Evolutionary conservation across 2,113 vertebrate species (phyloP), one percentile per base, ranked within the genome.

Genomic region (Tamias sibiricus): DNA sequence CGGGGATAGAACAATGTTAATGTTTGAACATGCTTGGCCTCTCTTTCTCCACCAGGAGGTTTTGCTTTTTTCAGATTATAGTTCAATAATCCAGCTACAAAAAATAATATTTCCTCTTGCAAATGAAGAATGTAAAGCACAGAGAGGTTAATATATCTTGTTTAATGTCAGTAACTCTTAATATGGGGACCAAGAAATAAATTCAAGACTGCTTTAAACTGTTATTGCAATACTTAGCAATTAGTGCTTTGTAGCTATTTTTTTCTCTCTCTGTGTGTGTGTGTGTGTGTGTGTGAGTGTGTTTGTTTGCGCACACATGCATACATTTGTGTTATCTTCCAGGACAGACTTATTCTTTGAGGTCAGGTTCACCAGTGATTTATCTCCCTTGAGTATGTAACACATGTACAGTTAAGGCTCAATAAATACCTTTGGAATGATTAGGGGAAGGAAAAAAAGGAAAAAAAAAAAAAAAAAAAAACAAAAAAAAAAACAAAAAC

Each of bases 381-480:
- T 76, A 57, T n/a, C 26, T 87, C 14, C 16, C 37, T 90, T 28
- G 44, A 94, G 28, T 64, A 76, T 13, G 89, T 86, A 72, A 4
- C 91, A 44, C 4, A 40, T 44, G 11, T 3, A 26, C 37, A 77
- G n/a, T 35, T 66, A 92, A 4, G 85, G 28, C 28, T 82, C 30
- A 87, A 52, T 52, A 93, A 80, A 54, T 88, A 72, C 24, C 79
- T 92, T 94, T 81, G 1, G 6, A 89, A 94, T 74, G 37, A 84
- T 37, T 35, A 87, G 17, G 10, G 47, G 10, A 79, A 64, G 1
- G 20, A 16, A 44, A 44, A 17, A 57, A 77, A 32, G 62, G 19
- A 26, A 28, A 44, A 89, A 69, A 7, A n/a, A n/a, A n/a, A n/a
- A n/a, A n/a, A n/a, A n/a, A n/a, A n/a, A n/a, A n/a, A n/a, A n/a